These are phyloP conservation scores for Chrysocyon brachyurus DNA, from an alignment of 2,797 vertebrate genomes.

Conservation along the genomic window DNA sequence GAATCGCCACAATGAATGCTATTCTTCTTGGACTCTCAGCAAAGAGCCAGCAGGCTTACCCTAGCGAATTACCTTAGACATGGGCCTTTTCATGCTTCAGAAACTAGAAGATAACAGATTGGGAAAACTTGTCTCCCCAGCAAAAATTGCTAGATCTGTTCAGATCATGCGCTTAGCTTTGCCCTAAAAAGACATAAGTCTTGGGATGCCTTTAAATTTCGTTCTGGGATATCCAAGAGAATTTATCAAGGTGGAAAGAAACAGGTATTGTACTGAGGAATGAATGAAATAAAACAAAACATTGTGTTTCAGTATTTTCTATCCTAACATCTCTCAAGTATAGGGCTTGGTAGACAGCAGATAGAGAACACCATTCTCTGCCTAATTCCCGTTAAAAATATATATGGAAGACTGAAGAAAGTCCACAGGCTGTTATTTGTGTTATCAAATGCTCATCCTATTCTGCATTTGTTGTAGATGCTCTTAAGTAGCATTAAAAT, in stretches of 20 bases:
- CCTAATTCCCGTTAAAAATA: neutral
- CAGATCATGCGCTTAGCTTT: neutral
- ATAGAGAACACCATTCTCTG: neutral
- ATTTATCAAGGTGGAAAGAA: neutral
- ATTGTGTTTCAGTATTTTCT: neutral
- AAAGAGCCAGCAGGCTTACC: neutral
- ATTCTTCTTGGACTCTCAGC: neutral
- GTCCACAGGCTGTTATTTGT: neutral
- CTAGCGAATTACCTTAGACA: slow-evolving; percentile 3
- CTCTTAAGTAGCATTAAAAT: neutral
- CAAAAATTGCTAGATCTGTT: slow-evolving; percentile 10
- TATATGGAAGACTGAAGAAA: neutral
- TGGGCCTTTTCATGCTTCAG: neutral
- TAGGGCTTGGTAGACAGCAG: neutral
- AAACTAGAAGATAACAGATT: neutral
- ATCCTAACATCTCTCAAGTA: neutral
- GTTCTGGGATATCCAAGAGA: neutral
- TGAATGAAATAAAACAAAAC: neutral
- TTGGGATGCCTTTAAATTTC: neutral
- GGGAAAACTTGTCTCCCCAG: neutral
- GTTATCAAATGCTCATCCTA: neutral
- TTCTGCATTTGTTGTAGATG: neutral
- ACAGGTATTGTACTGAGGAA: neutral
- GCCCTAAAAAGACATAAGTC: neutral
- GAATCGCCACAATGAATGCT: slow-evolving; percentile 1